Base-by-base conservation (phyloP, 2,113 vertebrate species). In the Eptesicus fuscus region DNA sequence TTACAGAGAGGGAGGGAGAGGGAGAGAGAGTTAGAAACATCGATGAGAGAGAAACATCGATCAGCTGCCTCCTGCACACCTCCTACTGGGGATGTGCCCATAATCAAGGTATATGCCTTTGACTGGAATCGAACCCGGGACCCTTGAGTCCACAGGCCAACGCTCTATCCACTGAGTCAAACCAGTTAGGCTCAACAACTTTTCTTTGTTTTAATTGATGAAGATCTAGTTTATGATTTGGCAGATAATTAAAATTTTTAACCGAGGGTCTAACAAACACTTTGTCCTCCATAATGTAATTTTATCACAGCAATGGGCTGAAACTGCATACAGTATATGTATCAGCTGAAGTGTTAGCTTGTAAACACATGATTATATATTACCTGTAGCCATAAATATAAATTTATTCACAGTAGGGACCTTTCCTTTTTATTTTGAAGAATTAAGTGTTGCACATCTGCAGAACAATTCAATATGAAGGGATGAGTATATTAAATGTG, bases 201-300 rank as follows among this genome's bases (percentile, higher is more conserved):
- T 59, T 59, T n/a, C 4, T n/a, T 70, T 61, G 28, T 73, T n/a
- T 84, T 63, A 20, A 82, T 5, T 95, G 44, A 77, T 71, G 17
- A 74, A 83, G 16, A 71, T 89, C 47, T 86, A 86, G n/a, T 67
- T 90, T 87, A 63, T 59, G 17, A 53, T 94, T 93, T 90, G 20
- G 30, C 4, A 86, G 42, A 82, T 67, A 77, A 78, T 70, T 69
- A 79, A 40, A 63, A 51, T 71, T 95, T 95, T 95, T 69, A 90
- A 77, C 16, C 12, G 71, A 78, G 4, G 35, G 5, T 17, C 51
- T 82, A 82, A 61, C 9, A 69, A 82, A 80, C 9, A 80, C 11
- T 84, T 74, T 40, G 14, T 63, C 59, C 5, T 85, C 40, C 23
- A 82, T 82, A 74, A 76, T 47, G 30, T 70, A 82, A 56, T 71